Percentiles rank a stretch among this genome's conserved stretches.
These are phyloP conservation scores for Datnioides undecimradiatus DNA, from an alignment of 2,113 vertebrate genomes.

Conservation along the genomic window DNA sequence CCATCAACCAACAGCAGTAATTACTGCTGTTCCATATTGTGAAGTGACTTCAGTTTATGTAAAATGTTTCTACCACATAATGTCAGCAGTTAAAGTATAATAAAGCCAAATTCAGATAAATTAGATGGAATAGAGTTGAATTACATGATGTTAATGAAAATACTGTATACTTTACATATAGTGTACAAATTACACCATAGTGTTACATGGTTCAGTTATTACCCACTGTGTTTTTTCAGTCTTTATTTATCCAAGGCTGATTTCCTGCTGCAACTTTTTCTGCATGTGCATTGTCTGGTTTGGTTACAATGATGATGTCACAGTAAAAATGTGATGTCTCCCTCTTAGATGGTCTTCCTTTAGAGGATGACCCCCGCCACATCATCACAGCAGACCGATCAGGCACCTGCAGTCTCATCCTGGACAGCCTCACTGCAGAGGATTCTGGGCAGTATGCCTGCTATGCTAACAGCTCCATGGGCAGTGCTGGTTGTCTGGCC, in stretches of 20 bases:
- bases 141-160: neutral
- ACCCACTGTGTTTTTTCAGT: no score
- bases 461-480: slow-evolving; percentile 89
- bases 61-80: neutral
- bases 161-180: neutral
- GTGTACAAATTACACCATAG: neutral
- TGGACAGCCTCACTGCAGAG: slow-evolving; percentile 87
- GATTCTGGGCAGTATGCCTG: slow-evolving; percentile 96
- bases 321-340: neutral
- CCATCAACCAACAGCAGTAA: neutral
- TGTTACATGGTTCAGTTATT: no score
- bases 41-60: neutral
- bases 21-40: neutral
- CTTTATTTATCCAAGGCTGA: no score
- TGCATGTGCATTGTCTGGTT: neutral
- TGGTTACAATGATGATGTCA: neutral
- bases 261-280: no score
- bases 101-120: neutral
- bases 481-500: slow-evolving; percentile 90
- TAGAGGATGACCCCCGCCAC: slow-evolving; percentile 93
- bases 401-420: slow-evolving; percentile 89
- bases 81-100: neutral
- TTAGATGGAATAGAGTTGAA: neutral
- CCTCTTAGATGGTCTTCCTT: slow-evolving; percentile 88
- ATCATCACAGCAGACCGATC: slow-evolving; percentile 92